phyloP scores from a whole-genome alignment of 2,888 invertebrate genomes.

The Habrosyne pyritoides region DNA sequence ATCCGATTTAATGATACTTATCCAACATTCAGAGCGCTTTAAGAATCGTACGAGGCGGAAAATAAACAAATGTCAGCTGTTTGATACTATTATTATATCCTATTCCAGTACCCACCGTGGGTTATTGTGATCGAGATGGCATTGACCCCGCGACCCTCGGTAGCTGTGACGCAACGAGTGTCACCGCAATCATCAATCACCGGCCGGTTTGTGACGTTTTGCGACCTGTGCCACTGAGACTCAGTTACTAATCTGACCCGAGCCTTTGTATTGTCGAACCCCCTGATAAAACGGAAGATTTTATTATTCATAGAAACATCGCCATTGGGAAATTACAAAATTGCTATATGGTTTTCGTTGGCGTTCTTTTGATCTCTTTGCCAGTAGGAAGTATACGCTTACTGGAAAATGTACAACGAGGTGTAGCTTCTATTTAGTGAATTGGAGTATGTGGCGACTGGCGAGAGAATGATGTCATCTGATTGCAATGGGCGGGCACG shows the following conservation, averaged over 20 bases:
- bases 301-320: constrained; percentile 9
- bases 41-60: constrained; percentile 7
- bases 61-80: constrained; percentile 41
- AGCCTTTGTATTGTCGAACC: constrained; percentile 7
- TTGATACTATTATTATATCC: constrained; percentile 40
- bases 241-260: constrained; percentile 33
- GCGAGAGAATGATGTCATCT: constrained; percentile 68
- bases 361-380: background rate
- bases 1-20: background rate
- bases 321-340: constrained; percentile 6
- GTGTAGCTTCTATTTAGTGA: constrained; percentile 34
- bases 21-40: background rate
- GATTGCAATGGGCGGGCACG: constrained; percentile 69
- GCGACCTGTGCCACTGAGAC: constrained; percentile 53
- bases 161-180: constrained; percentile 67
- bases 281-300: background rate
- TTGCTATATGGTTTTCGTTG: background rate
- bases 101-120: constrained; percentile 41
- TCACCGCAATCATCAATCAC: constrained; percentile 79
- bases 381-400: background rate
- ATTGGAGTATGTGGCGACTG: constrained; percentile 37
- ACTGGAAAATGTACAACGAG: constrained; percentile 32
- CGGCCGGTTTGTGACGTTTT: constrained; percentile 67
- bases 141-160: constrained; percentile 75
- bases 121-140: constrained; percentile 69